These are phyloP conservation scores for Tachina fera DNA, from an alignment of 2,888 invertebrate genomes.

Conservation along the genomic window DNA sequence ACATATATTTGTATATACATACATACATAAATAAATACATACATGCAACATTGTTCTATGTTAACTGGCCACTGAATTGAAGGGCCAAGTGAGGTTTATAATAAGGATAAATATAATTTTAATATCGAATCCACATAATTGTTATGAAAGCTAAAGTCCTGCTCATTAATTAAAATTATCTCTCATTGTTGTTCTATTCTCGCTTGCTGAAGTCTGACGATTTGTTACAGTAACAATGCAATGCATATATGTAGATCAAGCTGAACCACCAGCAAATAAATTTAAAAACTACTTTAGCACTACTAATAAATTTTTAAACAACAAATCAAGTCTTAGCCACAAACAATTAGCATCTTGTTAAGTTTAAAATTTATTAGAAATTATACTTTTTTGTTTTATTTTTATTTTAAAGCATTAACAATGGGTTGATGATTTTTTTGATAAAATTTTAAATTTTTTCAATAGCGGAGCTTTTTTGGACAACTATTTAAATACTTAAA, in stretches of 20 bases:
- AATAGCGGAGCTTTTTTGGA: no score
- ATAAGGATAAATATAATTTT: conserved; percentile 11
- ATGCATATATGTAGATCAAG: no score
- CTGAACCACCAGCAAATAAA: conserved; percentile 37
- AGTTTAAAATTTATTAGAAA: conserved; percentile 14
- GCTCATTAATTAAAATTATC: conserved; percentile 4
- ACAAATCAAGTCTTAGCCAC: background rate
- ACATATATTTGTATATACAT: no score
- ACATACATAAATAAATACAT: background rate
- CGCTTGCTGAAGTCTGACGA: conserved; percentile 23
- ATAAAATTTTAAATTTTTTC: no score
- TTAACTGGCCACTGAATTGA: conserved; percentile 73
- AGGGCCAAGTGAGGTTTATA: conserved; percentile 70
- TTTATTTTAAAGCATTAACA: background rate
- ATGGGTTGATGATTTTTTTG: no score
- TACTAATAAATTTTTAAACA: no score
- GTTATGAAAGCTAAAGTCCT: background rate
- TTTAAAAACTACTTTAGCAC: conserved; percentile 1
- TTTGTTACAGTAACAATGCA: no score
- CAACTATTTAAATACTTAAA: no score
- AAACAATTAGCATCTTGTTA: conserved; percentile 14
- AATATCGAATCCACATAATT: conserved; percentile 42
- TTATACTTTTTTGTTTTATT: background rate
- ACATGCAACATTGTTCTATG: conserved; percentile 64
- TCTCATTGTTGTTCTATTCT: conserved; percentile 11